Evolutionary conservation across 1,140 invertebrate genomes (phyloP).

Genomic region (Acromyrmex heyeri): DNA sequence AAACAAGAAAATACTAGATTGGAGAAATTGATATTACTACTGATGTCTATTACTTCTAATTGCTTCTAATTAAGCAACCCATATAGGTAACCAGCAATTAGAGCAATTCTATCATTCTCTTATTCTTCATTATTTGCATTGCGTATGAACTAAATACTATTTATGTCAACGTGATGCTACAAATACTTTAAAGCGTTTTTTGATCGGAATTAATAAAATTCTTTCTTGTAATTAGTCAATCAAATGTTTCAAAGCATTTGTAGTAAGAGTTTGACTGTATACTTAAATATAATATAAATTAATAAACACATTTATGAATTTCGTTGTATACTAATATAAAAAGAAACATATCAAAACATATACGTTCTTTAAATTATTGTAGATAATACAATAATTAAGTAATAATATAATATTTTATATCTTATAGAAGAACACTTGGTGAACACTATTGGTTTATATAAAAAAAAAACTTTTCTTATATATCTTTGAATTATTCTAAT

Average conservation of each 20-base stretch:
- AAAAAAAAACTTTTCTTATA: constrained; percentile 20
- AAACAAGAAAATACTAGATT: background rate
- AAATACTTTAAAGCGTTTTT: too few relatives aligned
- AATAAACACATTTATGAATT: constrained; percentile 24
- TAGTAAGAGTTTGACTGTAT: too few relatives aligned
- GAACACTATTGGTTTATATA: constrained; percentile 42
- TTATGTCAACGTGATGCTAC: background rate
- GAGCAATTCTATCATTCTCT: background rate
- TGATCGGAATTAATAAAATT: too few relatives aligned
- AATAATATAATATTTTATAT: constrained; percentile 6
- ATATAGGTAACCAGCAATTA: background rate
- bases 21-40: background rate
- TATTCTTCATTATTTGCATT: constrained; percentile 10
- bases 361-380: constrained; percentile 1
- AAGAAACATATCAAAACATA: constrained; percentile 30
- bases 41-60: background rate
- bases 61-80: background rate
- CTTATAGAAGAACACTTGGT: background rate
- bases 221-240: too few relatives aligned
- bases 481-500: constrained; percentile 33
- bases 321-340: constrained; percentile 4
- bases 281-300: constrained; percentile 24
- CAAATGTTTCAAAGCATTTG: too few relatives aligned
- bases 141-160: constrained; percentile 19
- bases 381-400: background rate